Evolutionary conservation across 2,888 invertebrate genomes (phyloP).

Genomic region (Limenitis arthemis): DNA sequence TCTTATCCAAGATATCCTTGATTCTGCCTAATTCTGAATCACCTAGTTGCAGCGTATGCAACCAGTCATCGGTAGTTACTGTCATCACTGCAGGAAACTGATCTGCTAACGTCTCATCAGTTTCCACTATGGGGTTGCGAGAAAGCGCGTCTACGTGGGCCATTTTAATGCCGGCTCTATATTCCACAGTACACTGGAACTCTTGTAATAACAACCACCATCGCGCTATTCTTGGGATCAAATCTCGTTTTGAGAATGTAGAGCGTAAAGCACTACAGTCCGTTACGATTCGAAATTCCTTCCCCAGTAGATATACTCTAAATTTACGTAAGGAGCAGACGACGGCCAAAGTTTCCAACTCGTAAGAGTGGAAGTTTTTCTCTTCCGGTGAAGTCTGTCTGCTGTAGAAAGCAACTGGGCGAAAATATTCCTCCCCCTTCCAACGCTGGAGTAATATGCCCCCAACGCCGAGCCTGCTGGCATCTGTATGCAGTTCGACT

Average conservation of each 20-base stretch:
- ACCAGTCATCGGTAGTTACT: background rate
- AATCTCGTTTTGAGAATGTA: no score
- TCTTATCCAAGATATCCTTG: no score
- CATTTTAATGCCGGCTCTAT: slow-evolving; percentile 8
- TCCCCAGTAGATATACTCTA: no score
- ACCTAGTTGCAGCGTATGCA: background rate
- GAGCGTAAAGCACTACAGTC: background rate
- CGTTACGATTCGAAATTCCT: background rate
- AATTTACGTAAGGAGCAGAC: background rate
- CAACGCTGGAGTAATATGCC: no score
- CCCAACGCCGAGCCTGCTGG: no score
- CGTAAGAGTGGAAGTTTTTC: slow-evolving; percentile 7
- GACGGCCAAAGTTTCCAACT: slow-evolving; percentile 4
- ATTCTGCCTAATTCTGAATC: no score
- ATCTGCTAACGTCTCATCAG: background rate
- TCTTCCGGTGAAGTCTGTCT: slow-evolving; percentile 5
- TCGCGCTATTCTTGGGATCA: background rate
- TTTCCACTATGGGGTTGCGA: slow-evolving; percentile 1
- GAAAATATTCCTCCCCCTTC: no score
- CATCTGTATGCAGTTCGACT: no score
- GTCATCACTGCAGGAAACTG: background rate
- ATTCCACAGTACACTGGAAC: no score
- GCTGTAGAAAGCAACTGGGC: slow-evolving; percentile 9
- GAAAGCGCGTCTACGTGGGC: slow-evolving; percentile 7
- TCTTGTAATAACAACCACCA: slow-evolving; percentile 3